Evolutionary conservation across 23 tunicate genomes (phyloP).

Genomic region (Oikopleura albicans): DNA sequence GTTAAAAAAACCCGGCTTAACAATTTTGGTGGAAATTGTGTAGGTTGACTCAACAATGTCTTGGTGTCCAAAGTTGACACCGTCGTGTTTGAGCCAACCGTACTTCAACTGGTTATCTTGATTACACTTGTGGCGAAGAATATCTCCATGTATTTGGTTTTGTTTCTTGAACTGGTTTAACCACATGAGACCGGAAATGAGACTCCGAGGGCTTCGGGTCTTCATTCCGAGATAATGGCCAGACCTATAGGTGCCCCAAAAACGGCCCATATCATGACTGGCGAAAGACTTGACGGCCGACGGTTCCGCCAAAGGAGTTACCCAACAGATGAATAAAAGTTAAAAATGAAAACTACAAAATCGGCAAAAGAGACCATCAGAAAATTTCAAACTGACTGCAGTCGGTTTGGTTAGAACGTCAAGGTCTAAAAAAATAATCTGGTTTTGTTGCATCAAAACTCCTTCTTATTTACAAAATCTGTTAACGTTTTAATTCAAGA

Average conservation of each 20-base stretch:
- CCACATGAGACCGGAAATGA: constrained; percentile 96
- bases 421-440: no score
- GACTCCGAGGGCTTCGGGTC: constrained; percentile 40
- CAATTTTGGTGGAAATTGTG: constrained; percentile 49
- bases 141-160: constrained; percentile 29
- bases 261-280: constrained; percentile 24
- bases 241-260: constrained; percentile 91
- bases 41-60: constrained; percentile 48
- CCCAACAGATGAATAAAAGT: not conserved
- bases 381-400: no score
- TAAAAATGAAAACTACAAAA: no score
- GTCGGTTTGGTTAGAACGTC: no score
- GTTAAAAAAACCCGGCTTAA: constrained; percentile 22
- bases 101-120: constrained; percentile 56
- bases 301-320: not conserved
- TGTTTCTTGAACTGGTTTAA: constrained; percentile 28
- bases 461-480: no score
- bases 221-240: constrained; percentile 74
- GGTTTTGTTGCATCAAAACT: no score
- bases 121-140: constrained; percentile 57
- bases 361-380: no score
- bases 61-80: constrained; percentile 67
- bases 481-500: no score
- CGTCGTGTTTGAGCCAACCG: constrained; percentile 91
- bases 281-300: not conserved